A percentile compares a stretch with the other conserved stretches of the same genome.
Conservation (phyloP, 2,888 invertebrate species). For the Agonopterix alstromeriana region DNA sequence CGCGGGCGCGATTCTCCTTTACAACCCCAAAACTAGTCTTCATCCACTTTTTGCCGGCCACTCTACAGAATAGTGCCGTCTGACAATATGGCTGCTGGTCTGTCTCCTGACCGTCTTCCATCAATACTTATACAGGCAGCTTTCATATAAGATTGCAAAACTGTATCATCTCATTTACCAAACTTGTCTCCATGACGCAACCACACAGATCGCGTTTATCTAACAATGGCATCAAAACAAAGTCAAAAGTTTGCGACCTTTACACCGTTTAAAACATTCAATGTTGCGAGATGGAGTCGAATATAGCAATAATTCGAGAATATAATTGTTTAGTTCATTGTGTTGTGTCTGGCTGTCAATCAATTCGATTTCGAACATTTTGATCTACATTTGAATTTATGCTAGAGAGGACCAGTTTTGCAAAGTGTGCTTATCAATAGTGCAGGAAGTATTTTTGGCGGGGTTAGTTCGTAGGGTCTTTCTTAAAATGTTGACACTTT, state of each 20-base stretch:
- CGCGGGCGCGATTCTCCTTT: no score
- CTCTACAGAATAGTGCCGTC: no score
- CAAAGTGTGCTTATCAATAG: background rate
- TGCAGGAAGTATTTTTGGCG: no score
- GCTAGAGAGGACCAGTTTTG: background rate
- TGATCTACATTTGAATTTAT: conserved; percentile 47
- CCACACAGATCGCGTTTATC: conserved; percentile 41
- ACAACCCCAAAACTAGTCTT: no score
- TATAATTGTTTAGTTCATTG: conserved; percentile 64
- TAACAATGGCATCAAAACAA: conserved; percentile 65
- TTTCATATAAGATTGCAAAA: background rate
- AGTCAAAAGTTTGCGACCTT: conserved; percentile 66
- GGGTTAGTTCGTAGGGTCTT: no score
- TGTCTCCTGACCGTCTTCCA: no score
- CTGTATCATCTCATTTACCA: conserved; percentile 5
- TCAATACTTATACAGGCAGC: no score
- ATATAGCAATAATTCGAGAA: conserved; percentile 37
- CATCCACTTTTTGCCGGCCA: no score
- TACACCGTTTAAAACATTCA: conserved; percentile 51
- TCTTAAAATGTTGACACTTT: no score
- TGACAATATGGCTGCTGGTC: no score
- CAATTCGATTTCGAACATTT: conserved; percentile 58
- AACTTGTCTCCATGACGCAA: conserved; percentile 33
- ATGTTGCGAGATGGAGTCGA: conserved; percentile 38
- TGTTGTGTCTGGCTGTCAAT: conserved; percentile 63